These are phyloP conservation scores for Ectemnius lituratus DNA, from an alignment of 2,888 invertebrate genomes.

Conservation along the genomic window DNA sequence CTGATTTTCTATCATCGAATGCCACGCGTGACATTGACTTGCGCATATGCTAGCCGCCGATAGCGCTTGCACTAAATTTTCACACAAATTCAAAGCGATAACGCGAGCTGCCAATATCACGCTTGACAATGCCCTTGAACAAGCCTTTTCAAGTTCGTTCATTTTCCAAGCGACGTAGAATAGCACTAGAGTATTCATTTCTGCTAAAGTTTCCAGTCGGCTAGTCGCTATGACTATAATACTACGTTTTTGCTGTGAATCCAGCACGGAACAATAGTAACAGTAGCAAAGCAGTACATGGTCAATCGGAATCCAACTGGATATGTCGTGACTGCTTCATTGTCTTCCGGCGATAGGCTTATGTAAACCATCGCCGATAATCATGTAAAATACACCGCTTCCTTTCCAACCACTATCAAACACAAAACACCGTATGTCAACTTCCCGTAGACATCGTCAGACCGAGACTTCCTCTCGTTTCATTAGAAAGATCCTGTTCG, in stretches of 20 bases:
- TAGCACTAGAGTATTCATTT: no score
- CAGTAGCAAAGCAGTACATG: background rate
- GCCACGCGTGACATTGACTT: no score
- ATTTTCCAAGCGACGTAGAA: no score
- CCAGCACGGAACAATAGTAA: no score
- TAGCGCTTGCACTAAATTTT: background rate
- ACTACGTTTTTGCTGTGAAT: no score
- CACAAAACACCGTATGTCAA: background rate
- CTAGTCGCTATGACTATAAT: no score
- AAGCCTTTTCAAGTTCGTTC: background rate
- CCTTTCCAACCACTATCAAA: background rate
- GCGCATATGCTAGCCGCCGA: background rate
- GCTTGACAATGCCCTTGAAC: background rate
- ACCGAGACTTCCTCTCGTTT: no score
- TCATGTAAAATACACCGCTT: slow-evolving; percentile 4
- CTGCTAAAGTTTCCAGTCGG: no score
- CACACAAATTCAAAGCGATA: background rate
- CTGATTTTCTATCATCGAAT: background rate
- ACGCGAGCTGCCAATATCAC: background rate
- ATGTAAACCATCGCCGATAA: slow-evolving; percentile 1
- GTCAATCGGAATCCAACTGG: background rate
- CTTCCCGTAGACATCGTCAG: no score
- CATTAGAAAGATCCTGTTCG: no score
- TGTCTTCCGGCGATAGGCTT: slow-evolving; percentile 3
- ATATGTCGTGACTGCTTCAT: slow-evolving; percentile 1